Evolutionary conservation across 2,888 invertebrate genomes (phyloP).

Genomic region (Ennomos fuscantarius): DNA sequence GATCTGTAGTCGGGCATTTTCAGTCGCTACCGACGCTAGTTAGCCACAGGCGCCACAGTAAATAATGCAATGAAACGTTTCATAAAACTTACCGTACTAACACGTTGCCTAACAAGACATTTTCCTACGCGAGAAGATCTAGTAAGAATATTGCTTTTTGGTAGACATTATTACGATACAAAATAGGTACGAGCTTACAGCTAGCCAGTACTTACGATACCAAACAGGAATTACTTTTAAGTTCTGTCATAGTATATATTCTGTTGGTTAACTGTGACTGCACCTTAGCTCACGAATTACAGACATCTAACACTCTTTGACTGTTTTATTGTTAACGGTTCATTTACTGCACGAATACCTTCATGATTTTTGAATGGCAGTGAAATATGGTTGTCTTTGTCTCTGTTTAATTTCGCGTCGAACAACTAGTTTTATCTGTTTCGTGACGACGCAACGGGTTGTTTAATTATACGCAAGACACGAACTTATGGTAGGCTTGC

Average conservation of each 20-base stretch:
- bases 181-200: too few relatives aligned
- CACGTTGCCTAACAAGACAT: too few relatives aligned
- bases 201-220: too few relatives aligned
- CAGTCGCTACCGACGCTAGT: background rate
- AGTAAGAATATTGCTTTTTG: too few relatives aligned
- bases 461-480: conserved; percentile 40
- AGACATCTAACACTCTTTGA: conserved; percentile 25
- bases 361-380: conserved; percentile 51
- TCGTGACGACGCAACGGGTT: conserved; percentile 54
- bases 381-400: conserved; percentile 47
- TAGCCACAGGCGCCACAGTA: conserved; percentile 12
- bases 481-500: conserved; percentile 28
- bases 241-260: background rate
- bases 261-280: conserved; percentile 3
- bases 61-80: background rate
- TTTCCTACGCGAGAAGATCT: too few relatives aligned
- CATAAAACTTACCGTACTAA: too few relatives aligned
- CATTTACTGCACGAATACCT: conserved; percentile 51
- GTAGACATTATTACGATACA: too few relatives aligned
- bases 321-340: conserved; percentile 59
- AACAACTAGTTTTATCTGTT: conserved; percentile 48
- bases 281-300: conserved; percentile 24
- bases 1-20: conserved; percentile 10
- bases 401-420: conserved; percentile 40
- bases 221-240: too few relatives aligned